Conservation (phyloP, 1,140 invertebrate genomes). For the Trichonephila clavata region DNA sequence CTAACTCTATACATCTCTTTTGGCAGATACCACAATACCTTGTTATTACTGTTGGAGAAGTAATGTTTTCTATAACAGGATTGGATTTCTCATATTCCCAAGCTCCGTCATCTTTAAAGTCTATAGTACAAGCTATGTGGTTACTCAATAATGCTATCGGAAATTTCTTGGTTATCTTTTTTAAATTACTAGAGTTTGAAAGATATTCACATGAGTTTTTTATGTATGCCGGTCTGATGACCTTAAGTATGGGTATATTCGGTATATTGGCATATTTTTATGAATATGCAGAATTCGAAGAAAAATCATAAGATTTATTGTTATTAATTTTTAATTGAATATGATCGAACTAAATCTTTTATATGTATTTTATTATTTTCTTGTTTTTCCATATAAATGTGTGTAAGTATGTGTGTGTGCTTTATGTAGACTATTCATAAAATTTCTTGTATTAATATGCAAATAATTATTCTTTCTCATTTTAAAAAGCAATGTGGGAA, state of each 20-base stretch:
- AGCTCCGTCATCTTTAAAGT: slow-evolving; percentile 94
- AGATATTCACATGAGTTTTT: slow-evolving; percentile 91
- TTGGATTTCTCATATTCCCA: slow-evolving; percentile 93
- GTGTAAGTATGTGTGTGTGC: too few species aligned
- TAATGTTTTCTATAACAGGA: slow-evolving; percentile 95
- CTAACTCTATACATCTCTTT: background rate
- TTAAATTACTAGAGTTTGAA: background rate
- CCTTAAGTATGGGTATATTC: slow-evolving; percentile 90
- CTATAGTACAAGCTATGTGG: slow-evolving; percentile 93
- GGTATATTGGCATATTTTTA: slow-evolving; percentile 86
- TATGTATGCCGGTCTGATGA: slow-evolving; percentile 92
- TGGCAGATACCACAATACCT: slow-evolving; percentile 86
- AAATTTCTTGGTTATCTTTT: slow-evolving; percentile 83
- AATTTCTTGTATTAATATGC: too few species aligned
- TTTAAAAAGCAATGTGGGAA: too few species aligned
- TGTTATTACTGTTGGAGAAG: slow-evolving; percentile 90
- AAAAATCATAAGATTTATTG: background rate
- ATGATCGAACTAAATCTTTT: too few species aligned
- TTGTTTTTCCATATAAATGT: too few species aligned
- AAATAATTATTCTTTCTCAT: too few species aligned
- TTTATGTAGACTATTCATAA: too few species aligned
- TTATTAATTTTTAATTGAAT: too few species aligned
- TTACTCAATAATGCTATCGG: slow-evolving; percentile 93
- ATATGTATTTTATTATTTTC: too few species aligned
- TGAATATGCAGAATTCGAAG: slow-evolving; percentile 79